Evolutionary conservation across 1,140 invertebrate species (phyloP), one percentile per base, ranked within the genome.

Genomic region (Drosophila repletoides): DNA sequence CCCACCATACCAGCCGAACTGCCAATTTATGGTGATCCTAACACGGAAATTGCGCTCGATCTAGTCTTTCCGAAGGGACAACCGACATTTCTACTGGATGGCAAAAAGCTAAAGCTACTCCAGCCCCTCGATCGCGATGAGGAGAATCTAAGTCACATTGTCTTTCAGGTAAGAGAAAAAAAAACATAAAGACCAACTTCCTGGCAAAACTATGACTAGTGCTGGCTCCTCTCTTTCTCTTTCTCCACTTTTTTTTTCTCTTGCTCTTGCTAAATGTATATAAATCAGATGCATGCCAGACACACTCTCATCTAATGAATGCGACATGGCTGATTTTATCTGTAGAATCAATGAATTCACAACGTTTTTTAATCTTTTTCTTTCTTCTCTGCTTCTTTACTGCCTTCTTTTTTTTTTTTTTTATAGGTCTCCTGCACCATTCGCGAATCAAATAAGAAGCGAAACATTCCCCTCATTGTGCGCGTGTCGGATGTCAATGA

Each of bases 401-500:
- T n/a, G n/a, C n/a, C n/a, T n/a, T n/a, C n/a, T 24, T 22, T 9
- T 29, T 10, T 93, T 93, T 34, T 2, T 91, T 19, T 40, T 24
- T 43, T 26, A 5, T 31, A 96, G 95, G 90, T 97, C 68, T 94
- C 94, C 34, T 97, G 96, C 90, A 94, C 95, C 45, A 93, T 96
- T 38, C 94, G 93, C 91, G 91, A 93, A 17, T 94, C 94, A 5
- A 94, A 94, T 81, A 95, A 95, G 87, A 93, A 94, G 77, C 93
- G 94, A 58, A 96, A 94, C 19, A 96, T 97, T 88, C 96, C 96
- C 33, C 94, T 97, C 46, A 96, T 98, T 80, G 96, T 97, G 34
- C 92, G 96, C 89, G 94, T 97, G 52, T 95, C 95, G n/a, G 96
- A 97, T 91, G 93, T 97, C 80, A 98, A 98, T 87, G 96, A 98